Evolutionary conservation across 2,797 vertebrate species (phyloP).

Genomic region (Tamandua tetradactyla): DNA sequence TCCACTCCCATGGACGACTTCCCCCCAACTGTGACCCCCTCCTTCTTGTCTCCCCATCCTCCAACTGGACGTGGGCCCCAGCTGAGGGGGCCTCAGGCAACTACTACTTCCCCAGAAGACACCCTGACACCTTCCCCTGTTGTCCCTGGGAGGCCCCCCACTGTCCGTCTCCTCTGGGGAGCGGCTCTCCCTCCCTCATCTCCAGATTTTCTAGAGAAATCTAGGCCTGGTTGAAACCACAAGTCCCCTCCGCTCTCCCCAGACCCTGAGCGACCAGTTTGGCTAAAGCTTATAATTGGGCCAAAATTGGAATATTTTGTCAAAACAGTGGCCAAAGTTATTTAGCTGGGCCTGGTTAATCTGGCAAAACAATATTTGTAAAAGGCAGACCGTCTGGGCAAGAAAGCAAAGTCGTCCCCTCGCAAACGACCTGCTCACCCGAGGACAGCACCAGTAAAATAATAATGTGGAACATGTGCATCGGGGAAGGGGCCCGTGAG

Average conservation of each 20-base stretch:
- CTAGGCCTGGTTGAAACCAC: neutral
- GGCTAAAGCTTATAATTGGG: neutral
- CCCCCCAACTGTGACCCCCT: neutral
- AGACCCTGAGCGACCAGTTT: neutral
- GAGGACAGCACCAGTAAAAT: too few species aligned
- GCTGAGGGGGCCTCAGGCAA: neutral
- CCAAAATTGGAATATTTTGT: neutral
- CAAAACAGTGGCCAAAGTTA: neutral
- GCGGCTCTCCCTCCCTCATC: too few species aligned
- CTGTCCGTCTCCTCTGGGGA: neutral
- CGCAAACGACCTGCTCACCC: too few species aligned
- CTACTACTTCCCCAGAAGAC: neutral
- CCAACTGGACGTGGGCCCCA: neutral
- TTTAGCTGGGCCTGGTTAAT: too few species aligned
- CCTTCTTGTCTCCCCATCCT: too few species aligned
- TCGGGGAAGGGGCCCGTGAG: too few species aligned
- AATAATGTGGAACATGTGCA: too few species aligned
- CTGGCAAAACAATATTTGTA: too few species aligned
- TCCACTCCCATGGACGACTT: neutral
- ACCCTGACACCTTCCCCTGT: neutral
- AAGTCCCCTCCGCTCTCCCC: neutral
- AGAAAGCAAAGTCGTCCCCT: too few species aligned
- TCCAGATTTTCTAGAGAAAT: neutral
- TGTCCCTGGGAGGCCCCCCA: neutral
- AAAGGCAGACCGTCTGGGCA: too few species aligned